These are phyloP conservation scores for Ips nitidus DNA, from an alignment of 1,140 invertebrate genomes.

Conservation along the genomic window DNA sequence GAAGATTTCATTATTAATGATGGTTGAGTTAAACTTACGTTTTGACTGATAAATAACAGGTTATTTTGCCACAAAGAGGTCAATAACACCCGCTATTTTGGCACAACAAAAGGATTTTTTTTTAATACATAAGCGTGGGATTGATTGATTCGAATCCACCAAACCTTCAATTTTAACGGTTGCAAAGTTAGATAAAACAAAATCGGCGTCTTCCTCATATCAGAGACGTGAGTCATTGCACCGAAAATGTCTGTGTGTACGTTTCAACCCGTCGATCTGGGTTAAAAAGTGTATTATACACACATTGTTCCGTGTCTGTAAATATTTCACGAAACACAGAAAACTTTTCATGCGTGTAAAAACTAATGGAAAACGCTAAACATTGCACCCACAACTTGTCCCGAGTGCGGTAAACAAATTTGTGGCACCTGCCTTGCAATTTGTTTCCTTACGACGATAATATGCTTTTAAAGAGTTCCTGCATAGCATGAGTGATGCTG, in stretches of 20 bases:
- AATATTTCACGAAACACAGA: constrained; percentile 12
- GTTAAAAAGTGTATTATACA: constrained; percentile 4
- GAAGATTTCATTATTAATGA: too few species aligned
- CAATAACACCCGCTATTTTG: too few species aligned
- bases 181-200: too few species aligned
- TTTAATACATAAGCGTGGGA: too few species aligned
- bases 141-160: too few species aligned
- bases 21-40: too few species aligned
- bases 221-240: constrained; percentile 5
- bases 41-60: too few species aligned
- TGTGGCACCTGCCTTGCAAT: constrained; percentile 9
- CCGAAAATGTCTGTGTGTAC: neutral
- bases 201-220: constrained; percentile 3
- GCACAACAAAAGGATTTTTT: too few species aligned
- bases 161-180: too few species aligned
- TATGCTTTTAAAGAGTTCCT: too few species aligned
- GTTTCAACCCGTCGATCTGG: neutral
- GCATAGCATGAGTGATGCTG: too few species aligned
- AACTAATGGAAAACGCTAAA: constrained; percentile 19
- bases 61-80: too few species aligned
- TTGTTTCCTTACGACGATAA: neutral
- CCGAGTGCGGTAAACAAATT: constrained; percentile 17
- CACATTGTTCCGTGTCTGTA: constrained; percentile 10
- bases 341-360: constrained; percentile 18
- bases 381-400: constrained; percentile 15